Evolutionary conservation across 2,113 vertebrate genomes (phyloP), one percentile per base, ranked within the genome.

Genomic region (Plotosus lineatus): DNA sequence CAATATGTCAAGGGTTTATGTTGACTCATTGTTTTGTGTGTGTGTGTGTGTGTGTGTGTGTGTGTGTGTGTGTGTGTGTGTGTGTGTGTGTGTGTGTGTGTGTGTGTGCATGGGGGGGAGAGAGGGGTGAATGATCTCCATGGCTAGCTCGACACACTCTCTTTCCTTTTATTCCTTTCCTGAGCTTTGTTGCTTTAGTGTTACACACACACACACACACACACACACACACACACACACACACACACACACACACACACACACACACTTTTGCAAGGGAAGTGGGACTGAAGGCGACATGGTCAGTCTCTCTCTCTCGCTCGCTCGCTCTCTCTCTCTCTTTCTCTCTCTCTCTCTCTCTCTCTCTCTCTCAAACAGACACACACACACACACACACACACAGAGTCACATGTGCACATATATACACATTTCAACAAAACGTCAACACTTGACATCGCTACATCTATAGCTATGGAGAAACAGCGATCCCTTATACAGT

Each of bases 121-220:
- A 77, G 85, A 82, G 84, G 79, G 69, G 87, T 82, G 85, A 63
- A 17, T 33, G 48, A 73, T 53, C 28, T 48, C 10, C 28, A 53
- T 51, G 46, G 23, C 15, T 38, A 38, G 40, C 53, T 14, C 75
- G 84, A 88, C 88, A 89, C 91, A 89, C 88, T 88, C 86, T 89
- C 90, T 91, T 92, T 92, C 60, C 38, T 38, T 63, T 63, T 91
- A 92, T 90, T 90, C 89, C 90, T 90, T 90, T 90, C 88, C 84
- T 90, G 86, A 83, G 86, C 88, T 91, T 92, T 83, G 85, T 91
- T 88, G 91, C 89, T 91, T 88, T 40, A 40, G 23, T 1, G n/a
- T 12, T 40, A 89, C 40, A 46, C 0, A 38, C 58, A 75, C 26
- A 33, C 31, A 71, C 82, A 80, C 61, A 76, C 77, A 76, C 50